These are phyloP conservation scores for Thaumetopoea pityocampa DNA, from an alignment of 1,140 invertebrate species.

Conservation along the genomic window DNA sequence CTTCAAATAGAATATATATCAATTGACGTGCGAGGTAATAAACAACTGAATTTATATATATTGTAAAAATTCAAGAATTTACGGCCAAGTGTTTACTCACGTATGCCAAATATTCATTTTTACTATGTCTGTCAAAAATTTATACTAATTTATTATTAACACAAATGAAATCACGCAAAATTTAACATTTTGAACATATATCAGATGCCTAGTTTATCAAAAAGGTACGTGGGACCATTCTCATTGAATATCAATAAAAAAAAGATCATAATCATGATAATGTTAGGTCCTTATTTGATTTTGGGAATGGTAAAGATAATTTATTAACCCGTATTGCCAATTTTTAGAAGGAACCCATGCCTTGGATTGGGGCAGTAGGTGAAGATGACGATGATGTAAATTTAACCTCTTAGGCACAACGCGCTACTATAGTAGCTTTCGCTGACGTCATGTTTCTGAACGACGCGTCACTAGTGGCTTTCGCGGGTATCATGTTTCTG, in stretches of 20 bases:
- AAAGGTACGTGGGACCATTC: slow-evolving; percentile 64
- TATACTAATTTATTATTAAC: too few relatives aligned
- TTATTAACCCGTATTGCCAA: too few relatives aligned
- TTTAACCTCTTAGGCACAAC: too few relatives aligned
- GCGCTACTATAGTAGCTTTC: too few relatives aligned
- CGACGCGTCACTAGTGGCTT: too few relatives aligned
- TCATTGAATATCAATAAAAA: slow-evolving; percentile 62
- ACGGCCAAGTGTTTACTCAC: slow-evolving; percentile 29
- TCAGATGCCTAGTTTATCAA: slow-evolving; percentile 50
- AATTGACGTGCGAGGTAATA: slow-evolving; percentile 18
- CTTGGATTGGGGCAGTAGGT: too few relatives aligned
- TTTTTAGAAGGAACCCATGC: too few relatives aligned
- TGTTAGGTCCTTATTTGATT: slow-evolving; percentile 50
- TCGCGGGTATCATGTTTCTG: too few relatives aligned
- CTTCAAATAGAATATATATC: slow-evolving; percentile 34
- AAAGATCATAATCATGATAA: slow-evolving; percentile 57
- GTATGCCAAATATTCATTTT: slow-evolving; percentile 28
- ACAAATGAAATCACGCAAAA: slow-evolving; percentile 12
- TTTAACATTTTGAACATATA: slow-evolving; percentile 14
- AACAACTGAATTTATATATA: slow-evolving; percentile 16
- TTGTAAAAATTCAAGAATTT: slow-evolving; percentile 18
- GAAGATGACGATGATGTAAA: too few relatives aligned
- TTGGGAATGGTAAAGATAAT: slow-evolving; percentile 56
- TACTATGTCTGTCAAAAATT: too few relatives aligned
- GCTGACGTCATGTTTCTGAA: too few relatives aligned